phyloP scores from a whole-genome alignment of 2,888 invertebrate species.

The Amphiduros pacificus region DNA sequence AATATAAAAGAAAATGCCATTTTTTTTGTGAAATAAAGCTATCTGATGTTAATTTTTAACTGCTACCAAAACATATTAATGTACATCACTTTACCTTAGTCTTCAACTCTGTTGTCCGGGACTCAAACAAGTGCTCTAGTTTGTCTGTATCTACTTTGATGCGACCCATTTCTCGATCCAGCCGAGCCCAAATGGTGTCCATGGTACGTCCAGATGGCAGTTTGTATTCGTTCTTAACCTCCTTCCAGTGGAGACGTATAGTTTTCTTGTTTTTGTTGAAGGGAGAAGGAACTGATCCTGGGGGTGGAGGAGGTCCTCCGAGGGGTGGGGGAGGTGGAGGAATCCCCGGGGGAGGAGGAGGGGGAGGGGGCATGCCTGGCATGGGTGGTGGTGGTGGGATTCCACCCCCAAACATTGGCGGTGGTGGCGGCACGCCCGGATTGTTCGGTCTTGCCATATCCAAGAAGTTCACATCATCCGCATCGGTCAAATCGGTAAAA shows the following conservation, averaged over 20 bases:
- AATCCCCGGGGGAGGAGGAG: conserved; percentile 40
- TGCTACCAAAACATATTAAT: too few species aligned
- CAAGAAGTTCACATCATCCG: conserved; percentile 73
- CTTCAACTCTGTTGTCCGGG: conserved; percentile 90
- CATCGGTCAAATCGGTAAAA: conserved; percentile 87
- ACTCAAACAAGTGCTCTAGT: conserved; percentile 95
- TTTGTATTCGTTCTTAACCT: conserved; percentile 61
- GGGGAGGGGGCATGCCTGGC: conserved; percentile 34
- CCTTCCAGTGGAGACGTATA: conserved; percentile 97
- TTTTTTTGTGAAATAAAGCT: neutral
- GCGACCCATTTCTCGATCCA: conserved; percentile 22
- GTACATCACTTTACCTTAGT: conserved; percentile 88
- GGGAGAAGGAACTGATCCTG: conserved; percentile 39
- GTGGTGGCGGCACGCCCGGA: conserved; percentile 4
- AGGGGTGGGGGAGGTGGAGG: conserved; percentile 28
- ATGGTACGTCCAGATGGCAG: conserved; percentile 34
- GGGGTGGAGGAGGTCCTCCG: conserved; percentile 22
- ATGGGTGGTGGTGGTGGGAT: conserved; percentile 39
- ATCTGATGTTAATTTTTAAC: neutral
- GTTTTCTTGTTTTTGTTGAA: conserved; percentile 77
- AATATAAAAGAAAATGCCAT: neutral
- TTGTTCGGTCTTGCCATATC: conserved; percentile 61
- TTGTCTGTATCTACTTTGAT: conserved; percentile 88
- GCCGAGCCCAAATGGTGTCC: conserved; percentile 54
- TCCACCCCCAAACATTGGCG: conserved; percentile 3